These are phyloP conservation scores for Apotomis betuletana DNA, from an alignment of 2,888 invertebrate genomes.

Conservation along the genomic window DNA sequence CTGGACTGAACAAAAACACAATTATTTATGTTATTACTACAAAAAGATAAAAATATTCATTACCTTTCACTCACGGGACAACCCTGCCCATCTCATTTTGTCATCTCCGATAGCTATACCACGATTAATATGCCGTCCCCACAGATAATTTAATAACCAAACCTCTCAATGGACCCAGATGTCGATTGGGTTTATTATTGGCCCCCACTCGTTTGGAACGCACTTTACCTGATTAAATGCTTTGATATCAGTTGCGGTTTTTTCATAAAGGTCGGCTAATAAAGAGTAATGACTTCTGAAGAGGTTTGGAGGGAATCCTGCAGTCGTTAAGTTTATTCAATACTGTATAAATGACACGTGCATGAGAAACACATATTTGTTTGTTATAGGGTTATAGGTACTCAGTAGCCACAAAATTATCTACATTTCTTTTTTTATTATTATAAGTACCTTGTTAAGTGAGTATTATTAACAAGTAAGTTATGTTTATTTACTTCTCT, in stretches of 20 bases:
- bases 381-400: too few relatives aligned
- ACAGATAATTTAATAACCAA: slow-evolving; percentile 50
- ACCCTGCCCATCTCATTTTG: slow-evolving; percentile 46
- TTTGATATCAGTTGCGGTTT: slow-evolving; percentile 43
- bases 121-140: slow-evolving; percentile 51
- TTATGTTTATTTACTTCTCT: too few relatives aligned
- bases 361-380: too few relatives aligned
- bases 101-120: slow-evolving; percentile 45
- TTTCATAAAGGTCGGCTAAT: slow-evolving; percentile 40
- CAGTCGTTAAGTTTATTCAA: slow-evolving; percentile 7
- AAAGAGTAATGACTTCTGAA: slow-evolving; percentile 37
- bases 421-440: too few relatives aligned
- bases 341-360: neutral
- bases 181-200: slow-evolving; percentile 42
- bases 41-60: neutral
- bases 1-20: too few relatives aligned
- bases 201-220: slow-evolving; percentile 41
- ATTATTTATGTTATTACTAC: neutral
- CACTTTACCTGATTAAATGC: slow-evolving; percentile 44
- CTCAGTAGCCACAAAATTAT: too few relatives aligned
- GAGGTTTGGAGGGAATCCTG: slow-evolving; percentile 24
- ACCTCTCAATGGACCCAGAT: slow-evolving; percentile 42
- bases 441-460: too few relatives aligned
- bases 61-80: neutral
- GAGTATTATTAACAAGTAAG: too few relatives aligned